Conservation (phyloP, 1,140 invertebrate species). For the Choristoneura fumiferana region DNA sequence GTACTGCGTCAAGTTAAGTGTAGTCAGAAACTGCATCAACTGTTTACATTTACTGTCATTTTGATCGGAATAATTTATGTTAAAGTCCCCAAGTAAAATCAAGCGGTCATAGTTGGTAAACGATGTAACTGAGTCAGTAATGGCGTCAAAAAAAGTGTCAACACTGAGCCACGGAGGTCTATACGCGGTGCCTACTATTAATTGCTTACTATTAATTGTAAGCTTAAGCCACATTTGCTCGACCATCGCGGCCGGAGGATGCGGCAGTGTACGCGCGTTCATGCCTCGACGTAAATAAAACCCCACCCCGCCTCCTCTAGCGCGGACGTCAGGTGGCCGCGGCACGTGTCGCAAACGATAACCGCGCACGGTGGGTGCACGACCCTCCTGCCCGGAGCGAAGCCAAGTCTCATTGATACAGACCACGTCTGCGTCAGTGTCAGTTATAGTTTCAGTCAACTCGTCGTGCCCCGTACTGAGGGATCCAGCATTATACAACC, state of each 20-base stretch:
- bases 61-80: conserved; percentile 16
- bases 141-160: conserved; percentile 10
- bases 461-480: too few species aligned
- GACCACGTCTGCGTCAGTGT: too few species aligned
- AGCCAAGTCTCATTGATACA: conserved; percentile 20
- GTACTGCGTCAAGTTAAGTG: not conserved
- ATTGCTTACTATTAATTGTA: not conserved
- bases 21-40: not conserved
- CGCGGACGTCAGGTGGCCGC: not conserved
- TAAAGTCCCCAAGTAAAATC: conserved; percentile 22
- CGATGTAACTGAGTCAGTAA: not conserved
- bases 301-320: not conserved
- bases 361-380: not conserved
- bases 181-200: conserved; percentile 7
- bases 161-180: not conserved
- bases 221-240: conserved; percentile 18
- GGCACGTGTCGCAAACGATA: not conserved
- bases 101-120: conserved; percentile 6
- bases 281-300: conserved; percentile 5
- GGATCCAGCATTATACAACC: too few species aligned
- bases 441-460: too few species aligned
- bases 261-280: not conserved
- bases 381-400: not conserved
- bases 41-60: not conserved
- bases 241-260: not conserved